A percentile compares a stretch with the other conserved stretches of the same genome.
Evolutionary conservation across 1,140 invertebrate genomes (phyloP).

Genomic region (Bombus superbus): DNA sequence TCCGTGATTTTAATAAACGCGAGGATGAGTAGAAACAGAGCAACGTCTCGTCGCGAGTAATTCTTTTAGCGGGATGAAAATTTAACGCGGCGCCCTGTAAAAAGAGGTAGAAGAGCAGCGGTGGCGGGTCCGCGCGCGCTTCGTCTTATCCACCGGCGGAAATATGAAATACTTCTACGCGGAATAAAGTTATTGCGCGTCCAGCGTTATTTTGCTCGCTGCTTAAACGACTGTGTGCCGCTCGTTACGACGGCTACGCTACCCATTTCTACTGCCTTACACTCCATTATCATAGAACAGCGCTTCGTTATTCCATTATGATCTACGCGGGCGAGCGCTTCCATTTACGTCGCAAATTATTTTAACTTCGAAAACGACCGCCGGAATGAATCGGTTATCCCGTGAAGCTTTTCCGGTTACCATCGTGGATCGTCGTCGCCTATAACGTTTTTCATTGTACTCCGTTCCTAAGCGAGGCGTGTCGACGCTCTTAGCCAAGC

Average conservation of each 20-base stretch:
- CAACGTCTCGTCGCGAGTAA: constrained; percentile 36
- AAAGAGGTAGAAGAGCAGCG: background rate
- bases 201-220: constrained; percentile 20
- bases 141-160: background rate
- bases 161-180: constrained; percentile 33
- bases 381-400: constrained; percentile 5
- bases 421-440: background rate
- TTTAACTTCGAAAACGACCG: constrained; percentile 22
- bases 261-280: background rate
- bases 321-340: background rate
- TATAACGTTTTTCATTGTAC: background rate
- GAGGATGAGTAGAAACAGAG: constrained; percentile 37
- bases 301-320: constrained; percentile 49
- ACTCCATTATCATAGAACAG: constrained; percentile 23
- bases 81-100: constrained; percentile 18
- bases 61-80: constrained; percentile 50
- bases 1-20: constrained; percentile 48
- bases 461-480: background rate
- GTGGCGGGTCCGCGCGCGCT: background rate
- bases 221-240: background rate
- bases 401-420: background rate
- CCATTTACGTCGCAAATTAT: constrained; percentile 22
- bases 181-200: constrained; percentile 40
- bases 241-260: background rate
- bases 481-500: background rate